Base-by-base conservation (phyloP, 2,797 vertebrate species). In the Erethizon dorsatum region DNA sequence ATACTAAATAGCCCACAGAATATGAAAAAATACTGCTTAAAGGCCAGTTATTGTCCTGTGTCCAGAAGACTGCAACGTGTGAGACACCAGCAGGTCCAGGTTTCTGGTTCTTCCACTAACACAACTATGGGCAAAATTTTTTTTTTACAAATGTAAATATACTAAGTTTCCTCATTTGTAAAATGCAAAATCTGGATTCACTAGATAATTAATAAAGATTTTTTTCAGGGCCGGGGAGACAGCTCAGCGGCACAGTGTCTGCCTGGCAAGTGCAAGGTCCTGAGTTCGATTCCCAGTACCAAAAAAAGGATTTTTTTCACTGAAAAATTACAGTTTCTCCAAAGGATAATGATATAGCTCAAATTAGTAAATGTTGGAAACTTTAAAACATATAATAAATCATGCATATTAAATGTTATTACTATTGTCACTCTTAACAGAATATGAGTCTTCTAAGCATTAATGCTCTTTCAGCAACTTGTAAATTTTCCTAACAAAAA, bases 401-500 rank as follows among this genome's bases (percentile, higher is more conserved):
- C 28, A 65, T n/a, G 77, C 11, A 93, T 59, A 83, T 78, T 54
- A 82, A 95, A 86, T 15, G 26, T 80, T 67, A 80, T 47, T 85
- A 89, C 52, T 83, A 63, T 65, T 92, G 57, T 52, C 59, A 83
- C 37, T 92, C 45, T 65, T 91, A 94, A 86, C 28, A 90, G 71
- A 96, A 85, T 37, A 9, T 47, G 96, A 77, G 18, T 89, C 59
- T 96, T 96, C 37, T 41, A 90, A 79, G 41, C 31, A 96, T 73
- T 85, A 84, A 83, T 57, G 31, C 26, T 93, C 69, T 90, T 83
- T 90, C 20, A 50, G 45, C 6, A 93, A 71, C 31, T 82, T 90
- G 75, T 57, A 96, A 57, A 90, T 93, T 54, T 90, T 87, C 82
- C 77, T 78, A 52, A 92, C n/a, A 83, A 88, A 87, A 95, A 87